Conservation (phyloP, 1,140 invertebrate genomes). For the Drosophila miranda region DNA sequence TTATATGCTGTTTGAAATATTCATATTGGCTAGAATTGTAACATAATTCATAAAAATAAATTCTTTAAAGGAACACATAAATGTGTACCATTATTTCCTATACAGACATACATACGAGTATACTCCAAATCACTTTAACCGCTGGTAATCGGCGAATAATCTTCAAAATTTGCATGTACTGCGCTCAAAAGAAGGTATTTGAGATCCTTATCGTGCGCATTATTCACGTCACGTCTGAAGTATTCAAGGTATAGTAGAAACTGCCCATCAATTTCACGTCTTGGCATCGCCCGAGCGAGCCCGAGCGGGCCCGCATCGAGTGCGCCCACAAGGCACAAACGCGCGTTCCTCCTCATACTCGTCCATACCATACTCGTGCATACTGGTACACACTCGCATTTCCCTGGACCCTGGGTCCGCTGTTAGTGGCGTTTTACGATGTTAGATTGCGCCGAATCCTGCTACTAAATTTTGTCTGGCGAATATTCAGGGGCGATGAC, state of each 20-base stretch:
- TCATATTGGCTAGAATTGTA: background rate
- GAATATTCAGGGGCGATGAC: conserved; percentile 56
- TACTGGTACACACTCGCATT: no score
- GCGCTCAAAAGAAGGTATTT: conserved; percentile 59
- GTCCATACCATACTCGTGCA: background rate
- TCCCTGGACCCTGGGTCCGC: background rate
- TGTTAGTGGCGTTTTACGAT: conserved; percentile 21
- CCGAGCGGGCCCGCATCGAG: no score
- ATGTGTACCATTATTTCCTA: conserved; percentile 33
- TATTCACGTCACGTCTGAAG: conserved; percentile 81
- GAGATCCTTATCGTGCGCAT: conserved; percentile 77
- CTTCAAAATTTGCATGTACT: conserved; percentile 81
- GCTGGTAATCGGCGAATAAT: conserved; percentile 79
- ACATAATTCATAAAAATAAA: conserved; percentile 24
- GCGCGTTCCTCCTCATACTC: no score
- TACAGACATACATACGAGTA: conserved; percentile 17
- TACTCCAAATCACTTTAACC: conserved; percentile 71
- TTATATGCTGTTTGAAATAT: conserved; percentile 15
- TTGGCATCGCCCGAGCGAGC: conserved; percentile 2
- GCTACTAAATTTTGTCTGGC: conserved; percentile 63
- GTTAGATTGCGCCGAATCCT: conserved; percentile 65
- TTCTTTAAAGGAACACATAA: conserved; percentile 26
- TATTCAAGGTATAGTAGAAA: conserved; percentile 62
- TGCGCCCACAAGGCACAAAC: no score
- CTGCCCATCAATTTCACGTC: conserved; percentile 66